phyloP scores from a whole-genome alignment of 2,888 invertebrate species.

The Apamea monoglypha region DNA sequence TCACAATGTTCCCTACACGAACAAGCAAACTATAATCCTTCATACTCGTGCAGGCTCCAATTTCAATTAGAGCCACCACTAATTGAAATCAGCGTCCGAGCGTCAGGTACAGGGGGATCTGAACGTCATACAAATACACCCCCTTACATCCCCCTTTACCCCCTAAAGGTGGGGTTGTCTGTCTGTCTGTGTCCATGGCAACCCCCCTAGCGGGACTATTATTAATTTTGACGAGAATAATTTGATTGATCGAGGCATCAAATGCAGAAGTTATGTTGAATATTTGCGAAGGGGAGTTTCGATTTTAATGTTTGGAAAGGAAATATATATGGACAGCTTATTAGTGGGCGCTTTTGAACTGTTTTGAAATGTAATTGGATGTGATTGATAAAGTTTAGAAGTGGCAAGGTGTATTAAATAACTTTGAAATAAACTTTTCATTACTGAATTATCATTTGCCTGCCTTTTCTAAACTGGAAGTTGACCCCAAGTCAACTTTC shows the following conservation, averaged over 20 bases:
- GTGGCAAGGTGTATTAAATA: not conserved
- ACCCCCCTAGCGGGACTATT: conserved; percentile 42
- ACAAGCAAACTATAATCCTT: conserved; percentile 24
- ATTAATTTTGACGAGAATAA: conserved; percentile 58
- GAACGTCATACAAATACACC: conserved; percentile 47
- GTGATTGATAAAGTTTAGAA: not conserved
- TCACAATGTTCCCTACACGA: not conserved
- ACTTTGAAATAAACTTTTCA: not conserved
- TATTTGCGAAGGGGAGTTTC: conserved; percentile 32
- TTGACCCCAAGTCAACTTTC: too few relatives aligned
- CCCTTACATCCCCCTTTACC: conserved; percentile 25
- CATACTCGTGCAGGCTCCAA: conserved; percentile 29
- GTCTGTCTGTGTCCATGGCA: conserved; percentile 56
- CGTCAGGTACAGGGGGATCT: conserved; percentile 46
- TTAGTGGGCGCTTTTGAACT: conserved; percentile 27
- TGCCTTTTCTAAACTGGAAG: too few relatives aligned
- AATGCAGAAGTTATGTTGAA: conserved; percentile 23
- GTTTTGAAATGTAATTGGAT: not conserved
- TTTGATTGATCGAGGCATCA: conserved; percentile 57
- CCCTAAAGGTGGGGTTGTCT: conserved; percentile 39
- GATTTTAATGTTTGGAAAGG: conserved; percentile 12
- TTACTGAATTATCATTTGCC: not conserved
- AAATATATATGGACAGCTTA: not conserved
- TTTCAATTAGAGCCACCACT: conserved; percentile 52
- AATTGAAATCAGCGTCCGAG: conserved; percentile 55